Percentiles rank a stretch among this genome's conserved stretches.
Evolutionary conservation across 2,797 vertebrate species (phyloP).

Genomic region (Notoglanidium macrostoma): DNA sequence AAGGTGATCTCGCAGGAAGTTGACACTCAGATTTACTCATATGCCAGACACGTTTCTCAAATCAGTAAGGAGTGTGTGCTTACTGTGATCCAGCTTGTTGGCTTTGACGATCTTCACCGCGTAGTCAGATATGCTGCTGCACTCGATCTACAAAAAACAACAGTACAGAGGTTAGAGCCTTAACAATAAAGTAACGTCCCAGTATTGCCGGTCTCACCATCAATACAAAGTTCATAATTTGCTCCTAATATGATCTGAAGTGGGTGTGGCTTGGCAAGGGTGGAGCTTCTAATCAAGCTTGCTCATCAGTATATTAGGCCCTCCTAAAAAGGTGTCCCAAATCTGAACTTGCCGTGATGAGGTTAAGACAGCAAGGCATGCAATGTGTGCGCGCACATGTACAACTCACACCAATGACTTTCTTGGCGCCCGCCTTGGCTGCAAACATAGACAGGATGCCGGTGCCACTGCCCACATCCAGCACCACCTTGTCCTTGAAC

Average conservation of each 20-base stretch:
- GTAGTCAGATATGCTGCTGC: conserved; percentile 94
- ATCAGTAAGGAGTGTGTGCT: conserved; percentile 46
- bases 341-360: neutral
- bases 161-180: neutral
- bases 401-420: conserved; percentile 86
- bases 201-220: too few relatives aligned
- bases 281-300: neutral
- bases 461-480: conserved; percentile 93
- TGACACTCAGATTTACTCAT: neutral
- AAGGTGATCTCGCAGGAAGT: neutral
- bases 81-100: conserved; percentile 91
- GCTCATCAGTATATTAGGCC: neutral
- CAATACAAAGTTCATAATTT: neutral
- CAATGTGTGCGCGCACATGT: neutral
- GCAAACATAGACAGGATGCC: conserved; percentile 96
- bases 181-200: neutral
- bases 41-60: neutral
- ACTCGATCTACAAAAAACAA: conserved; percentile 80
- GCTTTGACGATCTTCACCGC: conserved; percentile 94
- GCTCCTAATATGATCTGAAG: neutral
- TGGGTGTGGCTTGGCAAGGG: neutral
- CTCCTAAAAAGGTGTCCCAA: neutral
- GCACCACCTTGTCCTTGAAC: conserved; percentile 93
- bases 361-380: neutral
- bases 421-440: conserved; percentile 90